phyloP scores from a whole-genome alignment of 2,113 vertebrate species.

The Benitochromis conjunctus region DNA sequence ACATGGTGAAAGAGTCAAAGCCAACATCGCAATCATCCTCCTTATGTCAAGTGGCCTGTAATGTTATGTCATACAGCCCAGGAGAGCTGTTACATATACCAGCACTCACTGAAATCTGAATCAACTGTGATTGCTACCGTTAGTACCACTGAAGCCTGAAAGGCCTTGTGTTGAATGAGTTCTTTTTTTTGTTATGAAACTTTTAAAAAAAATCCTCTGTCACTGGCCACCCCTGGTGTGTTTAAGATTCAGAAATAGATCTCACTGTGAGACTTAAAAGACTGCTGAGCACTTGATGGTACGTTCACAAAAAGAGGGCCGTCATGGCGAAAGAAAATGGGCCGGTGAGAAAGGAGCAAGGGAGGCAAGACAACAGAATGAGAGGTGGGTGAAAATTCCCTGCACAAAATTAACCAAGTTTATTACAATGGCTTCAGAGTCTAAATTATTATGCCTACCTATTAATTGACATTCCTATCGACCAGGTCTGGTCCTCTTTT shows the following conservation, averaged over 20 bases:
- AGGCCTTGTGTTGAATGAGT: neutral
- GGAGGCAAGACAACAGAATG: neutral
- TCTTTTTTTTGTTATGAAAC: neutral
- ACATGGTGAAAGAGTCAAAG: neutral
- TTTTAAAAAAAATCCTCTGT: neutral
- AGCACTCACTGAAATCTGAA: neutral
- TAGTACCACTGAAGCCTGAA: neutral
- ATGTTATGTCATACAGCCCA: conserved; percentile 16
- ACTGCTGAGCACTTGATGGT: conserved; percentile 18
- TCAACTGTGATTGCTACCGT: neutral
- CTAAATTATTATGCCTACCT: neutral
- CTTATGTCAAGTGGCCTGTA: conserved; percentile 26
- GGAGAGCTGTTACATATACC: conserved; percentile 18
- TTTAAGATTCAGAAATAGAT: conserved; percentile 43
- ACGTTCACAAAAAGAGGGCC: conserved; percentile 14
- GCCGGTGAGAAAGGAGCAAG: neutral
- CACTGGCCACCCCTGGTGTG: neutral
- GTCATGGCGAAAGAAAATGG: neutral
- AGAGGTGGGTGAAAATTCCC: neutral
- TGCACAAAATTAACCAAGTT: conserved; percentile 9
- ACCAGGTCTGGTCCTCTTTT: neutral
- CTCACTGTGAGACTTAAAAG: neutral
- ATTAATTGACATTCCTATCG: conserved; percentile 19
- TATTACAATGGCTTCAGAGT: conserved; percentile 9
- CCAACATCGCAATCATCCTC: neutral